These are phyloP conservation scores for Cyprinodon variegatus DNA, from an alignment of 2,113 vertebrate species.

Conservation along the genomic window DNA sequence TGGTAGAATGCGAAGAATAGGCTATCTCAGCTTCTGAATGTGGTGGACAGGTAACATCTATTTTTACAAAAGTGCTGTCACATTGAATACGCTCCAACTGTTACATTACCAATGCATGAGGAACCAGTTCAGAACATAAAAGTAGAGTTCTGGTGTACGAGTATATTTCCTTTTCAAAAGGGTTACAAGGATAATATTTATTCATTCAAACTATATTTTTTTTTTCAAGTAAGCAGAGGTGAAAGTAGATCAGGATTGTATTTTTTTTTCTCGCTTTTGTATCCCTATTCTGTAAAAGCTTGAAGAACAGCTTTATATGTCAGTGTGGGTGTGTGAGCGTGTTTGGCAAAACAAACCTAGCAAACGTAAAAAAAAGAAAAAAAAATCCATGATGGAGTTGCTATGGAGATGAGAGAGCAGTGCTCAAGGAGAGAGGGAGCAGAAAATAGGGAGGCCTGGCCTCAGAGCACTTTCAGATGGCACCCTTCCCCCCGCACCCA, in stretches of 20 bases:
- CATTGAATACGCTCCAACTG: conserved; percentile 57
- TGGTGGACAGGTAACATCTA: conserved; percentile 37
- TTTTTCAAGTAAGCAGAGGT: conserved; percentile 2
- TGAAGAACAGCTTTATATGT: conserved; percentile 8
- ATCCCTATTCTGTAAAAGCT: conserved; percentile 13
- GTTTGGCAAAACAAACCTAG: conserved; percentile 5
- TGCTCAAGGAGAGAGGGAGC: conserved; percentile 43
- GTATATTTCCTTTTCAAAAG: neutral
- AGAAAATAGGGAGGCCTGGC: conserved; percentile 37
- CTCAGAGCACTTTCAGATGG: conserved; percentile 60
- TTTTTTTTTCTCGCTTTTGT: neutral
- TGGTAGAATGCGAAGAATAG: conserved; percentile 67
- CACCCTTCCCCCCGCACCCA: conserved; percentile 70
- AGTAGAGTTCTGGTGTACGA: conserved; percentile 3
- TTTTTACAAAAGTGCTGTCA: conserved; percentile 48
- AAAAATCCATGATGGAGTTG: conserved; percentile 63
- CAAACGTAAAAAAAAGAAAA: neutral
- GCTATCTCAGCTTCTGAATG: conserved; percentile 43
- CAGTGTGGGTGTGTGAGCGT: conserved; percentile 23
- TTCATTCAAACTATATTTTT: neutral
- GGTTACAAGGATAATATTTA: neutral
- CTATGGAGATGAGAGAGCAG: conserved; percentile 68
- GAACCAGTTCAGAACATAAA: conserved; percentile 19
- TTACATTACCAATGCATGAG: conserved; percentile 56
- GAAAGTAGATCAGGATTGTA: neutral